Evolutionary conservation across 2,888 invertebrate species (phyloP).

Genomic region (Athalia circularis): DNA sequence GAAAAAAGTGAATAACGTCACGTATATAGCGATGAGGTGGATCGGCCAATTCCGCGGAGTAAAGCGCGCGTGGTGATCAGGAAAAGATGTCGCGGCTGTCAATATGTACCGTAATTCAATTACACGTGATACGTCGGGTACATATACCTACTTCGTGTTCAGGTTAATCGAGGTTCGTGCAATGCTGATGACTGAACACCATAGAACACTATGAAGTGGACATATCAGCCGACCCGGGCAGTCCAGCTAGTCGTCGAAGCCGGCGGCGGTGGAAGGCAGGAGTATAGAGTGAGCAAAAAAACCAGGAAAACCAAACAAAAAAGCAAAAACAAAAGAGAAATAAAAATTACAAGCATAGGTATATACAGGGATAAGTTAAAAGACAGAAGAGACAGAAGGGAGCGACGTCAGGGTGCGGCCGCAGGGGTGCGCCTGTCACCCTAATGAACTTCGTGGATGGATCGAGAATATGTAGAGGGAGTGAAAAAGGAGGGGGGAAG

Average conservation of each 20-base stretch:
- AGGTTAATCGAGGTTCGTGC: conserved; percentile 43
- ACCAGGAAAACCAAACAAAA: too few relatives aligned
- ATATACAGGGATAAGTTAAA: too few relatives aligned
- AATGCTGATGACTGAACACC: conserved; percentile 39
- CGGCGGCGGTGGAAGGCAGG: neutral
- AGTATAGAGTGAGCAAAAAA: conserved; percentile 4
- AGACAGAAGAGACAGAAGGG: conserved; percentile 12
- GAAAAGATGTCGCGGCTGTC: conserved; percentile 24
- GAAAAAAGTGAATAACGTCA: neutral
- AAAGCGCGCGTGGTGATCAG: neutral
- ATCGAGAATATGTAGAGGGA: conserved; percentile 2
- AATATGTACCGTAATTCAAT: conserved; percentile 56
- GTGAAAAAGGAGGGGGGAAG: neutral
- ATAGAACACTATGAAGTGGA: conserved; percentile 13
- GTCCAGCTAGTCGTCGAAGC: neutral
- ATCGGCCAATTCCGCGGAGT: neutral
- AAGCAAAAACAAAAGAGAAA: too few relatives aligned
- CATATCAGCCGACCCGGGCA: neutral
- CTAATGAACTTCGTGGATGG: conserved; percentile 57
- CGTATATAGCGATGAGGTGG: neutral
- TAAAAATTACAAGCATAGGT: too few relatives aligned
- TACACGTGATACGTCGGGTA: conserved; percentile 52
- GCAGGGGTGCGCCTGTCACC: conserved; percentile 65
- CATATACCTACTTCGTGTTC: conserved; percentile 32
- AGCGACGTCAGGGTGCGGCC: conserved; percentile 66